Conservation (phyloP, 64 coral and sea anemone genomes). For the Montipora sp. region DNA sequence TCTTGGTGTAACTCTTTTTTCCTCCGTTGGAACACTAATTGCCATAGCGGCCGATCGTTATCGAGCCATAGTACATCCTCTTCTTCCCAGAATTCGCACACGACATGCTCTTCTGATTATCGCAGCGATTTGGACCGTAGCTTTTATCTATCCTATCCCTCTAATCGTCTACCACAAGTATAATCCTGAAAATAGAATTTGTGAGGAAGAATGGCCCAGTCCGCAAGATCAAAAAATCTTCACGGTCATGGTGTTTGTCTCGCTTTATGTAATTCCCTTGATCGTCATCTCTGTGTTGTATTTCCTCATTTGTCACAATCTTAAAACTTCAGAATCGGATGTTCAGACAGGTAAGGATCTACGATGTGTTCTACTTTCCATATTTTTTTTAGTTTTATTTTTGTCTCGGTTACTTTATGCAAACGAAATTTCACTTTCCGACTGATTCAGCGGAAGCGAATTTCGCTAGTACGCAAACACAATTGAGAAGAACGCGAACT, state of each 20-base stretch:
- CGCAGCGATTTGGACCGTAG: slow-evolving; percentile 70
- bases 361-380: background rate
- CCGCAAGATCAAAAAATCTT: background rate
- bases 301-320: slow-evolving; percentile 71
- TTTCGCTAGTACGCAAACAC: background rate
- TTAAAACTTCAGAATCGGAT: slow-evolving; percentile 32
- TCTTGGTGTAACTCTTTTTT: slow-evolving; percentile 70
- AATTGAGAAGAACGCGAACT: background rate
- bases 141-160: slow-evolving; percentile 59
- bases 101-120: slow-evolving; percentile 71
- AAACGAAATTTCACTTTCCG: background rate
- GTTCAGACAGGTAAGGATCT: slow-evolving; percentile 25
- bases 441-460: background rate
- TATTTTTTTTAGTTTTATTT: background rate
- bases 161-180: slow-evolving; percentile 42
- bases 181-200: background rate
- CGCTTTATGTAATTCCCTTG: slow-evolving; percentile 51
- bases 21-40: slow-evolving; percentile 76
- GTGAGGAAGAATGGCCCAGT: slow-evolving; percentile 66
- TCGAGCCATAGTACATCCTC: slow-evolving; percentile 84
- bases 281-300: slow-evolving; percentile 54
- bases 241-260: slow-evolving; percentile 4
- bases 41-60: slow-evolving; percentile 82
- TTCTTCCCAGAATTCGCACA: slow-evolving; percentile 70
- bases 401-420: background rate